Evolutionary conservation across 2,113 vertebrate genomes (phyloP).

Genomic region (Trematomus loennbergii): DNA sequence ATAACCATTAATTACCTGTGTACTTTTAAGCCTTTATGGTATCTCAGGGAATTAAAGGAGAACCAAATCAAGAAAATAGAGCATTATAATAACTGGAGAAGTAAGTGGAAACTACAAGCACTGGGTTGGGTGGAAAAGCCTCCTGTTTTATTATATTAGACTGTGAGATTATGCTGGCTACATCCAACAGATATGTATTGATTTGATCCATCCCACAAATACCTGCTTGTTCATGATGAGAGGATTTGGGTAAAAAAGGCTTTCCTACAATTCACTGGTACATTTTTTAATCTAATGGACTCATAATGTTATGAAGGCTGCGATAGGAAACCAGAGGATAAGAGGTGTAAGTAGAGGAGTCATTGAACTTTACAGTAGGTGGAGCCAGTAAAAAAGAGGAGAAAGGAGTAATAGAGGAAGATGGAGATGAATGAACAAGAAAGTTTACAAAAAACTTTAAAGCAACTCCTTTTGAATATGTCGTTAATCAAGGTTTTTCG

Average conservation of each 20-base stretch:
- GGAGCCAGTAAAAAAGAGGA: background rate
- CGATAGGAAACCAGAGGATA: background rate
- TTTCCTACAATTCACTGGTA: background rate
- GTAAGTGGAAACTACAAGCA: background rate
- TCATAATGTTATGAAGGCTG: background rate
- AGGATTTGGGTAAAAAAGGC: background rate
- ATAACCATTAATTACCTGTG: constrained; percentile 30
- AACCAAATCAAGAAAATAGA: constrained; percentile 27
- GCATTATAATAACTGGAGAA: constrained; percentile 28
- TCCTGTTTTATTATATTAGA: constrained; percentile 1
- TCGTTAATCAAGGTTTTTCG: constrained; percentile 32
- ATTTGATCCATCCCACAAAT: constrained; percentile 6
- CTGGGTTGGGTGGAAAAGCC: background rate
- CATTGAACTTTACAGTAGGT: background rate
- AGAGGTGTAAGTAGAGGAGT: background rate
- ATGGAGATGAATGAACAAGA: constrained; percentile 5
- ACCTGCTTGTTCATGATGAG: constrained; percentile 5
- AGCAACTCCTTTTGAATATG: constrained; percentile 17
- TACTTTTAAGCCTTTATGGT: constrained; percentile 20
- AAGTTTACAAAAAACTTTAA: constrained; percentile 30
- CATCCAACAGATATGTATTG: constrained; percentile 10
- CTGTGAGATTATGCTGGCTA: constrained; percentile 8
- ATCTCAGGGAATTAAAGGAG: constrained; percentile 29
- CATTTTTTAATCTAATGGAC: background rate
- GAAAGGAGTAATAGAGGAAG: background rate